Evolutionary conservation across 2,888 invertebrate species (phyloP).

Genomic region (Mamestra brassicae): DNA sequence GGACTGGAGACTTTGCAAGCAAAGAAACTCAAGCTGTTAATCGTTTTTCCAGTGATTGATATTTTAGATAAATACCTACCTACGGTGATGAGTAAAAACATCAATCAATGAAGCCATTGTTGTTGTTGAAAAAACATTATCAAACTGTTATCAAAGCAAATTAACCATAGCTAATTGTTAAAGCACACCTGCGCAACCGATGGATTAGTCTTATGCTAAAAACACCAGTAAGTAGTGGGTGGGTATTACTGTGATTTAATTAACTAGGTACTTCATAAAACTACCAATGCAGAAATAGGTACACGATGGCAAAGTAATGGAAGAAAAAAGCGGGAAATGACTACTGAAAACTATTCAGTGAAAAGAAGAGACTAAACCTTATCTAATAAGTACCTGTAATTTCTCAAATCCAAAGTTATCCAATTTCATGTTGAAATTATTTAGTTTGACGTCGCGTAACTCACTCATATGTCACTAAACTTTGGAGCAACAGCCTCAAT

Average conservation of each 20-base stretch:
- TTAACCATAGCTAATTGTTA: not conserved
- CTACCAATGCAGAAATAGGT: not conserved
- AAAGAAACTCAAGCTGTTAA: not conserved
- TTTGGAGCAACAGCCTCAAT: constrained; percentile 55
- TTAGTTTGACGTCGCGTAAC: constrained; percentile 58
- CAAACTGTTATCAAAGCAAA: not conserved
- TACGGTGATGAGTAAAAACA: not conserved
- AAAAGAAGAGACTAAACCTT: constrained; percentile 43
- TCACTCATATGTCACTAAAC: constrained; percentile 63
- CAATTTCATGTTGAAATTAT: constrained; percentile 83
- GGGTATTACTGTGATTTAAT: not conserved
- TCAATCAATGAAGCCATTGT: constrained; percentile 6
- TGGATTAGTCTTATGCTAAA: not conserved
- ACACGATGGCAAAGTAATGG: not conserved
- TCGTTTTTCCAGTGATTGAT: not conserved
- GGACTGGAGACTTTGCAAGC: not conserved
- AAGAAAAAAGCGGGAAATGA: not conserved
- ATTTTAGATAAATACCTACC: not conserved
- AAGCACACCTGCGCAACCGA: not conserved
- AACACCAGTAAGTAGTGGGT: not conserved
- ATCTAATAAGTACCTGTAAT: constrained; percentile 84
- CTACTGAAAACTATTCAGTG: not conserved
- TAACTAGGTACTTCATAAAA: not conserved
- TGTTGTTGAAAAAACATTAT: not conserved
- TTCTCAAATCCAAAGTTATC: constrained; percentile 89